Percentiles rank a stretch among this genome's conserved stretches.
phyloP scores from a whole-genome alignment of 2,113 vertebrate species.

The Scytalopus superciliaris region DNA sequence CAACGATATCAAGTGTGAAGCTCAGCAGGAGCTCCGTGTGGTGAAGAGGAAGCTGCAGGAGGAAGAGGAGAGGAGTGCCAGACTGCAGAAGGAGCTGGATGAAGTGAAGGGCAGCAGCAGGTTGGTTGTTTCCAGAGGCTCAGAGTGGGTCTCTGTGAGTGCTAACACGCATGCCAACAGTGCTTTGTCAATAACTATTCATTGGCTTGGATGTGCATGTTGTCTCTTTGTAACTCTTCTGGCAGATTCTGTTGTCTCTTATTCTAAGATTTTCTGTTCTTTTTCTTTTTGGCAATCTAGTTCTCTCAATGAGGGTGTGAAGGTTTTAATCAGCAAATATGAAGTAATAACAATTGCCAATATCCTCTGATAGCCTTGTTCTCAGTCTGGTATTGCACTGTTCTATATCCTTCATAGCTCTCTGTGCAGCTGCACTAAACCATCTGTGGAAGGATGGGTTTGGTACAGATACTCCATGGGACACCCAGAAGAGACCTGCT shows the following conservation, averaged over 20 bases:
- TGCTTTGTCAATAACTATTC: slow-evolving; percentile 49
- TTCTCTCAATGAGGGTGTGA: background rate
- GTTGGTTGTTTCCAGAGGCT: slow-evolving; percentile 65
- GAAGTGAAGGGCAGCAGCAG: slow-evolving; percentile 83
- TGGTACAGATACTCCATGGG: background rate
- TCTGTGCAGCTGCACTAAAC: slow-evolving; percentile 12
- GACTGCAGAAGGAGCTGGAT: slow-evolving; percentile 87
- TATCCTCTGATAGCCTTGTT: background rate
- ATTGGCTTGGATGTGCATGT: slow-evolving; percentile 4
- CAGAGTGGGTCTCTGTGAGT: background rate
- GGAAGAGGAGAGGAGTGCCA: slow-evolving; percentile 86
- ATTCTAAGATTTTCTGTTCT: background rate
- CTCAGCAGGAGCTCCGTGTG: slow-evolving; percentile 90
- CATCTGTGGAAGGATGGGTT: background rate
- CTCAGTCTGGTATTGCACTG: background rate
- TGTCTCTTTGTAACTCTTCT: background rate
- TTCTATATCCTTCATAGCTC: background rate
- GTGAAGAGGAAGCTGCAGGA: slow-evolving; percentile 89
- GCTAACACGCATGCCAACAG: background rate
- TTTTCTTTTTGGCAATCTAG: background rate
- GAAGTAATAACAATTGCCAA: background rate
- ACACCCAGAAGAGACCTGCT: background rate
- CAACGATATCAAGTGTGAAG: slow-evolving; percentile 97
- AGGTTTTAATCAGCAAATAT: background rate
- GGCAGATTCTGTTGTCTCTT: slow-evolving; percentile 4